Evolutionary conservation across 2,888 invertebrate genomes (phyloP).

Genomic region (Nomada ruficornis): DNA sequence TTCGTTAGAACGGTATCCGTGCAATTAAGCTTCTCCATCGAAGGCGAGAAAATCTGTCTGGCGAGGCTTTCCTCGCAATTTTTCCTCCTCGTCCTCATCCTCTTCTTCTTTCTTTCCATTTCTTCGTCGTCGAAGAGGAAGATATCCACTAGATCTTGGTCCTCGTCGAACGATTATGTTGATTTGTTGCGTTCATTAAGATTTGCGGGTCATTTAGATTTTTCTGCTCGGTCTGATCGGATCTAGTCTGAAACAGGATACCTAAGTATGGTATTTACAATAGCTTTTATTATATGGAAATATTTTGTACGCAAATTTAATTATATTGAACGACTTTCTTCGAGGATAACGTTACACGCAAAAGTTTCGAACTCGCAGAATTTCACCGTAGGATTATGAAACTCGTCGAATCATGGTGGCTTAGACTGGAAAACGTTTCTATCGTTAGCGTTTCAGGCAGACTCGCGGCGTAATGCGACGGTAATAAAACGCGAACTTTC

Average conservation of each 20-base stretch:
- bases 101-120: background rate
- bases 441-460: constrained; percentile 45
- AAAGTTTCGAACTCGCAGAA: constrained; percentile 14
- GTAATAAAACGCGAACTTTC: constrained; percentile 65
- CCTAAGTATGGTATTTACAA: no score
- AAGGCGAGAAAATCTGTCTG: constrained; percentile 33
- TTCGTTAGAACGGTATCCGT: constrained; percentile 67
- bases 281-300: no score
- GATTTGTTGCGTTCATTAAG: constrained; percentile 13
- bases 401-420: constrained; percentile 36
- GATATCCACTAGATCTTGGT: background rate
- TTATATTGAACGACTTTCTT: constrained; percentile 6
- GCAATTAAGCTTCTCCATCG: constrained; percentile 52
- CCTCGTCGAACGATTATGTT: background rate
- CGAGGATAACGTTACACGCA: constrained; percentile 2
- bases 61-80: background rate
- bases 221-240: background rate
- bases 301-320: no score
- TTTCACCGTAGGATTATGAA: constrained; percentile 38
- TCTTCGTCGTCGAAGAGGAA: background rate
- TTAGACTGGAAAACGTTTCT: constrained; percentile 39
- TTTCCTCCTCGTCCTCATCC: background rate
- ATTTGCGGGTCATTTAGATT: constrained; percentile 13
- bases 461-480: constrained; percentile 51
- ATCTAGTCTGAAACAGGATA: no score